These are phyloP conservation scores for Trilocha varians DNA, from an alignment of 2,888 invertebrate genomes.

Conservation along the genomic window DNA sequence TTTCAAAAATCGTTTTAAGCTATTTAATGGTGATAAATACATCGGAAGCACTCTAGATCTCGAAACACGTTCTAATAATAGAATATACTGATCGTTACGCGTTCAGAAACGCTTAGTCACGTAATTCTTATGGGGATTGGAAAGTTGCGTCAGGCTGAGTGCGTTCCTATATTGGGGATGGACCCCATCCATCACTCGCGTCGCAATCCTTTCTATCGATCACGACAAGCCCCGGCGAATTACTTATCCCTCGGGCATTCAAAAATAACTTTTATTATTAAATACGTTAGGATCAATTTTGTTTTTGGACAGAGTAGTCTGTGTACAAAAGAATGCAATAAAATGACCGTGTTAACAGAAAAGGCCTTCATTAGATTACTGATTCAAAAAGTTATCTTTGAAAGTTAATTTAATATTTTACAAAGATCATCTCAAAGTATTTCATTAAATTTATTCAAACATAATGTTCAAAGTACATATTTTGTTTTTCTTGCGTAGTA, in stretches of 20 bases:
- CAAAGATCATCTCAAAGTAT: too few species aligned
- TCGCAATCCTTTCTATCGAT: constrained; percentile 31
- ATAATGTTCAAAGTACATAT: too few species aligned
- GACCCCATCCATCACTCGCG: constrained; percentile 32
- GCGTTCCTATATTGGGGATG: constrained; percentile 15
- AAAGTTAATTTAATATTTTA: too few species aligned
- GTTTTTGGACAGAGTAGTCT: too few species aligned
- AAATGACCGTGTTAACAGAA: too few species aligned
- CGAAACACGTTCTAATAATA: neutral
- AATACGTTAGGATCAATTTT: neutral
- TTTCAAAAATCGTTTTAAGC: too few species aligned
- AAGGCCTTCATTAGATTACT: too few species aligned
- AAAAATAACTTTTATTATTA: neutral
- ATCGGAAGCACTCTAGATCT: too few species aligned
- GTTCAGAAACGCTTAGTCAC: neutral
- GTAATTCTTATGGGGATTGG: constrained; percentile 5
- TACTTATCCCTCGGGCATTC: neutral
- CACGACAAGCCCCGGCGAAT: constrained; percentile 13
- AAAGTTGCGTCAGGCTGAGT: constrained; percentile 9
- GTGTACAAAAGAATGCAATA: too few species aligned
- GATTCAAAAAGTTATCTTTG: too few species aligned
- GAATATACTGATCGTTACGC: neutral
- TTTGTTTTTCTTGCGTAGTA: too few species aligned
- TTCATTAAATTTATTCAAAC: too few species aligned
- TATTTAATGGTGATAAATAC: neutral